These are phyloP conservation scores for Drosophila jambulina DNA, from an alignment of 1,140 invertebrate genomes.

Conservation along the genomic window DNA sequence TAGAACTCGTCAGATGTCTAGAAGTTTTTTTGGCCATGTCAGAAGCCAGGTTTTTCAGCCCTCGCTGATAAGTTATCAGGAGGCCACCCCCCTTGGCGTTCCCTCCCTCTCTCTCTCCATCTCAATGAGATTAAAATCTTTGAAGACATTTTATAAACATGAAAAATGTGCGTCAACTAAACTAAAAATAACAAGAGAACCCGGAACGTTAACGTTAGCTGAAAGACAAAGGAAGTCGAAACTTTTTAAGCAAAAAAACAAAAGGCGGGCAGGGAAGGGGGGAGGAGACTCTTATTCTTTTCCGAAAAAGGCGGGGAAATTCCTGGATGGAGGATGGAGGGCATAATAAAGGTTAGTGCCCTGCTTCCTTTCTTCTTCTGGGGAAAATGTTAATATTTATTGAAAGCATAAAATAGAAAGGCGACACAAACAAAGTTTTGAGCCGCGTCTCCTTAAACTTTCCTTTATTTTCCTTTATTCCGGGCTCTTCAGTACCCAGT, in stretches of 20 bases:
- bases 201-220: constrained; percentile 14
- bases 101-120: constrained; percentile 1
- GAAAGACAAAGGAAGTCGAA: constrained; percentile 33
- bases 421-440: constrained; percentile 47
- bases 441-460: constrained; percentile 28
- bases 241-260: constrained; percentile 17
- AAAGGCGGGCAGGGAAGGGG: background rate
- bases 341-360: background rate
- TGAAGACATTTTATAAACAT: constrained; percentile 67
- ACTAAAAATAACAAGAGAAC: constrained; percentile 54
- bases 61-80: constrained; percentile 26
- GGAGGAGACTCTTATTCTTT: constrained; percentile 8
- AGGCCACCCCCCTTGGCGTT: background rate
- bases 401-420: constrained; percentile 61
- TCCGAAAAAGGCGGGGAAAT: constrained; percentile 1
- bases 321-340: background rate
- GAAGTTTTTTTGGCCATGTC: constrained; percentile 17
- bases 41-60: constrained; percentile 20
- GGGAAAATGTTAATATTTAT: constrained; percentile 64
- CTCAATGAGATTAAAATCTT: constrained; percentile 68
- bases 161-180: constrained; percentile 56
- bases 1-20: constrained; percentile 21
- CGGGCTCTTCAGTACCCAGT: background rate
- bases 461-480: constrained; percentile 21
- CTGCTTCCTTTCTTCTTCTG: constrained; percentile 6